A percentile compares a stretch with the other conserved stretches of the same genome.
Conservation (phyloP, 2,113 vertebrate genomes). For the Microcebus griseorufus region DNA sequence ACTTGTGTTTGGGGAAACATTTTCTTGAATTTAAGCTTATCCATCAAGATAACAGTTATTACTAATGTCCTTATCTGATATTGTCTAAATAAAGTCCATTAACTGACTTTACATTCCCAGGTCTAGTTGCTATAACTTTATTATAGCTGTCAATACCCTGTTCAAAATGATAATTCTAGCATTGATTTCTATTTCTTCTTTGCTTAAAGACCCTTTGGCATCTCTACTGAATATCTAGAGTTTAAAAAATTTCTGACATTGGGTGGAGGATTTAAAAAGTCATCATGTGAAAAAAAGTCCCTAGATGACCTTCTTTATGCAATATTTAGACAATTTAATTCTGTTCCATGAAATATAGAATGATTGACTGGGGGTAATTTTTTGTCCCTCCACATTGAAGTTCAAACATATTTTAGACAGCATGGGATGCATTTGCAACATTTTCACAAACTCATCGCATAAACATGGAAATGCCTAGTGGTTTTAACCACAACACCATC, state of each 20-base stretch:
- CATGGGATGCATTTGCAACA: neutral
- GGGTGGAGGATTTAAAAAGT: conserved; percentile 41
- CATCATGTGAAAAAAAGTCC: neutral
- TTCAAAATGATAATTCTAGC: conserved; percentile 77
- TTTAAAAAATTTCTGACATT: conserved; percentile 35
- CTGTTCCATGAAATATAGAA: conserved; percentile 1
- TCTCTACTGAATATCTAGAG: conserved; percentile 62
- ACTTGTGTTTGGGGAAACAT: conserved; percentile 73
- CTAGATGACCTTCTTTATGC: neutral
- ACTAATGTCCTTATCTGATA: conserved; percentile 75
- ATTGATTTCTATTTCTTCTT: conserved; percentile 78
- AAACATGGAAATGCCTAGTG: neutral
- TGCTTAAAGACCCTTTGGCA: conserved; percentile 75
- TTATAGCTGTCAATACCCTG: conserved; percentile 79
- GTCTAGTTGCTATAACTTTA: conserved; percentile 76
- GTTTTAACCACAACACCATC: neutral
- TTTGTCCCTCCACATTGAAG: neutral
- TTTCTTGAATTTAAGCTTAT: conserved; percentile 81
- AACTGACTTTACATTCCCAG: conserved; percentile 73
- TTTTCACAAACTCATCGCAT: neutral
- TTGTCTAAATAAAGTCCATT: conserved; percentile 75
- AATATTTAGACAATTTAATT: conserved; percentile 52
- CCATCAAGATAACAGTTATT: conserved; percentile 75
- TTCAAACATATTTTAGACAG: conserved; percentile 60
- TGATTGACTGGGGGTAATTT: neutral